phyloP scores from a whole-genome alignment of 2,888 invertebrate genomes.

The Coelopa pilipes region DNA sequence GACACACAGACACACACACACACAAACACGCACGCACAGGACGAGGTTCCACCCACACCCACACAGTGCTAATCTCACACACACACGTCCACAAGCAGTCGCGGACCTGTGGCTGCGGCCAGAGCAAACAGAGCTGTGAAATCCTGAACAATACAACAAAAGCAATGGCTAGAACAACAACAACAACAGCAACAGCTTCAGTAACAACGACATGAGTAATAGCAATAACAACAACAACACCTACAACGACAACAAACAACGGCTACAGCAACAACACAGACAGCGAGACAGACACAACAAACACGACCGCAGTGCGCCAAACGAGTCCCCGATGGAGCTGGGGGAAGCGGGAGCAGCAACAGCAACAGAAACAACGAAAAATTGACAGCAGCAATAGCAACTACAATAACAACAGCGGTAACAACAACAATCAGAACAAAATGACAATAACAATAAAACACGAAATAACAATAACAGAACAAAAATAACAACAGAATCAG shows the following conservation, averaged over 20 bases:
- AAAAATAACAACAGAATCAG: not conserved
- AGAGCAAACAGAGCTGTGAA: constrained; percentile 17
- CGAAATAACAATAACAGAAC: not conserved
- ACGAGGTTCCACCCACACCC: too few species aligned
- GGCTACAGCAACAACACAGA: too few species aligned
- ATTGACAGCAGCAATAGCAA: not conserved
- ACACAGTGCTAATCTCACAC: too few species aligned
- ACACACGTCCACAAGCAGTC: not conserved
- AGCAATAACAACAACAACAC: too few species aligned
- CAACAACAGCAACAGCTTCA: too few species aligned
- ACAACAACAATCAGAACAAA: not conserved
- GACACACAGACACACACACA: not conserved
- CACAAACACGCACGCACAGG: not conserved
- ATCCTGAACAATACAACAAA: constrained; percentile 8
- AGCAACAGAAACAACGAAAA: not conserved
- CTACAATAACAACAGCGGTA: not conserved
- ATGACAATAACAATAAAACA: too few species aligned
- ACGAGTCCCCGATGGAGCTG: not conserved
- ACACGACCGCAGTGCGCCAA: constrained; percentile 37
- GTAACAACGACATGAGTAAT: too few species aligned
- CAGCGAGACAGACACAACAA: constrained; percentile 20
- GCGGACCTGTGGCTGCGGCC: not conserved
- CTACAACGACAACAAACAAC: too few species aligned
- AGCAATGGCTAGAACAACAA: too few species aligned
- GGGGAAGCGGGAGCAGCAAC: not conserved